Base-by-base conservation (phyloP, 1,140 invertebrate species). In the Heliconius himera region DNA sequence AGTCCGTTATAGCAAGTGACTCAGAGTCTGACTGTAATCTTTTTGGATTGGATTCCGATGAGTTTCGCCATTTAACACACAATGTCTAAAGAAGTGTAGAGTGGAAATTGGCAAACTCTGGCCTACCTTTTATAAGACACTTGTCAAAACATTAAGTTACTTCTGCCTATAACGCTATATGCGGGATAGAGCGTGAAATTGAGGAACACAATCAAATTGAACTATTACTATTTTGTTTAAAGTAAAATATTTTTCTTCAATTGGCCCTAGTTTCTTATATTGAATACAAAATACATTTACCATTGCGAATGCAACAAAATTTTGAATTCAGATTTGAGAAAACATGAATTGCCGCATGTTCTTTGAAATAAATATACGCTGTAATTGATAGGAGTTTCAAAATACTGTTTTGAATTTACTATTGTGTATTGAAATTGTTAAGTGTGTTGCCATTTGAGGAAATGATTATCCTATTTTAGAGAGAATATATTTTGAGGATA, bases 351-450 rank as follows among this genome's bases (percentile, higher is more conserved):
- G 11, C 22, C 56, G 56, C 56, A 1, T 29, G 3, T 13, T 66
- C 56, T 66, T 66, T 29, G 56, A 66, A 66, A 66, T 26, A 66
- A 66, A 66, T 29, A 66, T 13, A 66, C 56, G 11, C 56, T 66
- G 56, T 66, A 66, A 66, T 66, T 66, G 56, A 66, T 66, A 66
- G 56, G 11, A 66, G 56, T n/a, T 29, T 29, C 20, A 66, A 66
- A 66, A 66, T 29, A 29, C 13, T 13, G 22, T 66, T 36, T n/a
- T 26, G 6, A 29, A n/a, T n/a, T n/a, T 66, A 13, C 26, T 13
- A 5, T 66, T 16, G 26, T 66, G 18, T 51, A 46, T 16, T 46
- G 41, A 16, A 46, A 5, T 46, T 16, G 3, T 16, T 16, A 46
- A n/a, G n/a, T n/a, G n/a, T n/a, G n/a, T n/a, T n/a, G 11, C 13